Evolutionary conservation across 2,113 vertebrate genomes (phyloP).

Genomic region (Mixornis gularis): DNA sequence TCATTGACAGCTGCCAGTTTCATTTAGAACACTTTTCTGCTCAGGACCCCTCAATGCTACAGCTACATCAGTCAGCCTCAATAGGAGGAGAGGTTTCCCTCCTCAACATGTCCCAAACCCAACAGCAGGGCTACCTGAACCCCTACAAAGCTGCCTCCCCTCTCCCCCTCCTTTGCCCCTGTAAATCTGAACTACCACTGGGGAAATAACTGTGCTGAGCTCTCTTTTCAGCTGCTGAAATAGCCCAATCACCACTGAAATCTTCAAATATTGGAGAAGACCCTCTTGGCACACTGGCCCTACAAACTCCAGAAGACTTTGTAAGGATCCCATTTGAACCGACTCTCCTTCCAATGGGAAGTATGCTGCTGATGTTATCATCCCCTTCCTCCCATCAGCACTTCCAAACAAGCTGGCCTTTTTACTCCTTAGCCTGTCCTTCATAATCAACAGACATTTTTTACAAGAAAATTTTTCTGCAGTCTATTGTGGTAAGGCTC

Average conservation of each 20-base stretch:
- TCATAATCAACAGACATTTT: background rate
- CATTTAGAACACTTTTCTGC: background rate
- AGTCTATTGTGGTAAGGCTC: background rate
- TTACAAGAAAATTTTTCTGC: background rate
- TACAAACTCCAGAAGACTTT: background rate
- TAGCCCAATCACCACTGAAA: background rate
- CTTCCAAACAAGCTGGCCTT: background rate
- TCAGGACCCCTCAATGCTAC: background rate
- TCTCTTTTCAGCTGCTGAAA: background rate
- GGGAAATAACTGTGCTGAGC: background rate
- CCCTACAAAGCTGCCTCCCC: background rate
- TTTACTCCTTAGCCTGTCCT: background rate
- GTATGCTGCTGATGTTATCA: background rate
- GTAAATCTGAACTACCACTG: background rate
- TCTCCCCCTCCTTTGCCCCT: background rate
- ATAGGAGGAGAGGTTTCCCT: background rate
- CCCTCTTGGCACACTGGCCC: background rate
- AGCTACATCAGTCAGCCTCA: background rate
- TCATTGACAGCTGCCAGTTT: background rate
- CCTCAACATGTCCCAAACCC: background rate
- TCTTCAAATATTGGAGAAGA: background rate
- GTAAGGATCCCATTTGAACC: background rate
- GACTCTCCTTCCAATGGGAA: background rate
- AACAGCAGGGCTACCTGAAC: background rate
- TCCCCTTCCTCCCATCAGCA: background rate